These are phyloP conservation scores for Aspidiotus destructor DNA, from an alignment of 2,888 invertebrate species.

Conservation along the genomic window DNA sequence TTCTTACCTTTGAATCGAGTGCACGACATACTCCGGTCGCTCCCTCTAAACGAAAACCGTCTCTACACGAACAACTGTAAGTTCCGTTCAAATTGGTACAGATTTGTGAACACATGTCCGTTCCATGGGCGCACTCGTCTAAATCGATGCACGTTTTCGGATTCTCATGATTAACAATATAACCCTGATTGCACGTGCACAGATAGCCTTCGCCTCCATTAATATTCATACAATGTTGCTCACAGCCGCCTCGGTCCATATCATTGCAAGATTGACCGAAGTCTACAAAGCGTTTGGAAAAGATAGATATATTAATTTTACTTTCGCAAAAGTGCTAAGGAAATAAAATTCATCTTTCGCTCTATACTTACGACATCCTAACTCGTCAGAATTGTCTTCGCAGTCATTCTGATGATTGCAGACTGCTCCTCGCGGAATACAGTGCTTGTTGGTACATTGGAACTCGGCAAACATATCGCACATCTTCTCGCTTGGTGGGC, in stretches of 20 bases:
- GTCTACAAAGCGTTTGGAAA: conserved; percentile 40
- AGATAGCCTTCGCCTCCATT: conserved; percentile 70
- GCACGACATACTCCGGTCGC: conserved; percentile 75
- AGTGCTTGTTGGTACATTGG: conserved; percentile 78
- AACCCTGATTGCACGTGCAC: conserved; percentile 81
- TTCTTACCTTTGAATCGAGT: conserved; percentile 50
- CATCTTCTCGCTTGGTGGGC: conserved; percentile 54
- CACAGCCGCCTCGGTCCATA: conserved; percentile 66
- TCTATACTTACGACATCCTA: conserved; percentile 66
- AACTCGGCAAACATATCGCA: conserved; percentile 72
- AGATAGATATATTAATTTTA: neutral
- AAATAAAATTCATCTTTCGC: neutral
- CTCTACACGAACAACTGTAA: conserved; percentile 74
- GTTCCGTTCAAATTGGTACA: conserved; percentile 88
- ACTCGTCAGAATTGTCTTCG: conserved; percentile 79
- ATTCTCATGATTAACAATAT: conserved; percentile 67
- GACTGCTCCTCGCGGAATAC: conserved; percentile 64
- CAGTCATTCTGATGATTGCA: conserved; percentile 88
- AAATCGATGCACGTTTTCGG: conserved; percentile 73
- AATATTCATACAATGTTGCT: conserved; percentile 81
- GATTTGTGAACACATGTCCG: conserved; percentile 84
- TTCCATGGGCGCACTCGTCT: conserved; percentile 75
- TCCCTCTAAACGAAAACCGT: conserved; percentile 67
- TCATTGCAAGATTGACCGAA: conserved; percentile 43
- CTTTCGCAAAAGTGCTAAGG: neutral